Conservation (phyloP, 2,888 invertebrate species). For the Labia minor region DNA sequence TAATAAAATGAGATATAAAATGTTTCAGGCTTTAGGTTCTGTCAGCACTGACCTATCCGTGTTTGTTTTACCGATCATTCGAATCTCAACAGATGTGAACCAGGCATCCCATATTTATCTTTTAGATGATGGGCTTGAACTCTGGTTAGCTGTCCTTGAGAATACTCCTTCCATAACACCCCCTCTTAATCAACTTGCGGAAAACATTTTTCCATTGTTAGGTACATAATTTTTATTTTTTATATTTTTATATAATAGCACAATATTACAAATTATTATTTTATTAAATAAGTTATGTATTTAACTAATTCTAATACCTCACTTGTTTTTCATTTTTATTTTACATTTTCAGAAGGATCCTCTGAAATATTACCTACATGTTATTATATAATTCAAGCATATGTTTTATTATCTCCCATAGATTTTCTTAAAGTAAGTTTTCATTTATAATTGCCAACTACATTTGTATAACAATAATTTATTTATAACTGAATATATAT, state of each 20-base stretch:
- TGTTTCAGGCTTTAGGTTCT: slow-evolving; percentile 42
- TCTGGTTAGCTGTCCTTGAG: slow-evolving; percentile 79
- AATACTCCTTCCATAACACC: slow-evolving; percentile 55
- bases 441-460: neutral
- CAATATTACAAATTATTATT: too few species aligned
- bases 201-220: slow-evolving; percentile 61
- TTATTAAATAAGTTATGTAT: too few species aligned
- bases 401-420: slow-evolving; percentile 66
- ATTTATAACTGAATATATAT: neutral
- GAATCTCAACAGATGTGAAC: slow-evolving; percentile 62
- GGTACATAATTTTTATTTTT: slow-evolving; percentile 45
- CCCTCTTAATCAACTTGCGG: slow-evolving; percentile 57
- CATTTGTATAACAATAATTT: slow-evolving; percentile 15
- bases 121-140: slow-evolving; percentile 80
- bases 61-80: slow-evolving; percentile 52
- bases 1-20: too few species aligned
- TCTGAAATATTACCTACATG: slow-evolving; percentile 70
- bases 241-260: slow-evolving; percentile 15
- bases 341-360: slow-evolving; percentile 56
- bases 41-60: slow-evolving; percentile 40
- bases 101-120: slow-evolving; percentile 79
- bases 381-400: slow-evolving; percentile 70
- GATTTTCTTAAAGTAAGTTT: slow-evolving; percentile 47
- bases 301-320: too few species aligned
- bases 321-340: too few species aligned